phyloP scores from a whole-genome alignment of 1,140 invertebrate genomes.

The Gonatopus flavifemur region DNA sequence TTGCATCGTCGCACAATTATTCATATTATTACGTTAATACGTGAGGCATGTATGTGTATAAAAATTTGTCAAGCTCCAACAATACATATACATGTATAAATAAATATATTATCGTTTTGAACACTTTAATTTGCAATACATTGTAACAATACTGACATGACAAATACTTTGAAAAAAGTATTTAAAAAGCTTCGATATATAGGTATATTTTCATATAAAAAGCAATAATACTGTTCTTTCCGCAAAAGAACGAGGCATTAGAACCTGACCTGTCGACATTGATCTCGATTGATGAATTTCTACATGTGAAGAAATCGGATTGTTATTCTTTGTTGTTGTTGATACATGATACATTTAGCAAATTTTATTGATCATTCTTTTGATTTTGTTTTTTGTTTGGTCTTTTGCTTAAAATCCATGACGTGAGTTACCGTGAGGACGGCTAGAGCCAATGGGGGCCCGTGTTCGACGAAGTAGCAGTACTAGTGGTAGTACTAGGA shows the following conservation, averaged over 20 bases:
- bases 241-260: neutral
- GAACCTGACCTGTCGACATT: slow-evolving; percentile 30
- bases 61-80: too few species aligned
- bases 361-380: slow-evolving; percentile 4
- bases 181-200: neutral
- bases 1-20: slow-evolving; percentile 5
- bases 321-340: neutral
- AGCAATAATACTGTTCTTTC: neutral
- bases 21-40: too few species aligned
- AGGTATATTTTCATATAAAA: neutral
- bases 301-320: neutral
- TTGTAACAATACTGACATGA: neutral
- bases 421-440: slow-evolving; percentile 58
- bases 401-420: slow-evolving; percentile 52
- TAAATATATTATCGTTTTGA: slow-evolving; percentile 3
- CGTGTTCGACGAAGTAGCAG: slow-evolving; percentile 50
- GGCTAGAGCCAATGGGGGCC: slow-evolving; percentile 58
- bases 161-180: neutral
- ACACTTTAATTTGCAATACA: neutral
- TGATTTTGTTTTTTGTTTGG: neutral
- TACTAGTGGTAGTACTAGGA: too few species aligned
- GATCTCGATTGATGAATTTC: slow-evolving; percentile 12
- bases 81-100: slow-evolving; percentile 3
- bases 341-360: slow-evolving; percentile 12
- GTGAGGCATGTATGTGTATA: slow-evolving; percentile 7